Base-by-base conservation (phyloP, 1,140 invertebrate species). In the Charaxes varanes region DNA sequence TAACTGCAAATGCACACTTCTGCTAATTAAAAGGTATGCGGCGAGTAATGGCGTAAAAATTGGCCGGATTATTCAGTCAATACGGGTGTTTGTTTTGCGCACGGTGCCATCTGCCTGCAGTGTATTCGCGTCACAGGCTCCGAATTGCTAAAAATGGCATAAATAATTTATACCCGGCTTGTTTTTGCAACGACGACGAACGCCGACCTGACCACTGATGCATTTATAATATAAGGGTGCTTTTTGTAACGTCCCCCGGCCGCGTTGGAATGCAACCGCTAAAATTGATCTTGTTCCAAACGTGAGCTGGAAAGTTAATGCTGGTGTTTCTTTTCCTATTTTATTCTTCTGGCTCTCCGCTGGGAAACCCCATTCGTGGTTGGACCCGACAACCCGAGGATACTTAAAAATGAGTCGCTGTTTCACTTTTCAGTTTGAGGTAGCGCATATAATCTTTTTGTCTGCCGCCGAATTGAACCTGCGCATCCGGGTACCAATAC, bases 211-310 rank as follows among this genome's bases (percentile, higher is more conserved):
- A 77, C 74, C 72, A 73, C 74, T 77, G 78, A 82, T 82, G 78
- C 78, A 82, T 82, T 82, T 82, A 82, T 82, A 82, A 82, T 82
- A 82, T 78, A 79, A 82, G 77, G 77, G 77, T 77, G 72, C 72
- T 79, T 82, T 81, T 81, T 81, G 74, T 72, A 62, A 40, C 57
- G 71, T 76, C 56, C 51, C 66, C 54, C 52, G 62, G 48, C 62
- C 60, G 61, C 67, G 53, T 57, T 54, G 78, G 78, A 82, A 82
- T 82, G 78, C 67, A 67, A 77, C 72, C 74, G 77, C 74, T 82
- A 79, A 76, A 79, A 79, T 76, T 78, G 77, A 79, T 79, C 77
- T 73, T 67, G 74, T 76, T 73, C 65, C 61, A 70, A 74, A 78
- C 70, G 73, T 78, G 72, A 76, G 66, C 47, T 66, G 69, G 45